phyloP scores from a whole-genome alignment of 2,113 vertebrate species.

The Phalacrocorax carbo region DNA sequence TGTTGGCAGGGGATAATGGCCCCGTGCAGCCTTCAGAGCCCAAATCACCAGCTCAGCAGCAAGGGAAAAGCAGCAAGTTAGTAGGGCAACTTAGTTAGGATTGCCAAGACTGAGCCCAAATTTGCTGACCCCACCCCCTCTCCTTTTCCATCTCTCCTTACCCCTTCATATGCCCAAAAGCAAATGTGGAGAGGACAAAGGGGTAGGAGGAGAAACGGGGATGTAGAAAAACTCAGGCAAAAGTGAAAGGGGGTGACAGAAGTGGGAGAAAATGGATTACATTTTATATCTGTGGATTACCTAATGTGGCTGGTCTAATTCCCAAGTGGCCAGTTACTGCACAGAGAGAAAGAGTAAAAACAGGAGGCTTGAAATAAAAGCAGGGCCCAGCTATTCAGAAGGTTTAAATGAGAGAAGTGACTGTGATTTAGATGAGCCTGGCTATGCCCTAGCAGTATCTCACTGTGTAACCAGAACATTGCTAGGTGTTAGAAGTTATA shows the following conservation, averaged over 20 bases:
- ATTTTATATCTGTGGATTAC: background rate
- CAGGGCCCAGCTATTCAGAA: background rate
- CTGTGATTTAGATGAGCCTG: background rate
- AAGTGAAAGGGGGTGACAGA: background rate
- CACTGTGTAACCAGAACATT: background rate
- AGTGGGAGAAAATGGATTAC: background rate
- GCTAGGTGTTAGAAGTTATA: background rate
- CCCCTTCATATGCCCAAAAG: background rate
- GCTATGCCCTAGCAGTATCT: background rate
- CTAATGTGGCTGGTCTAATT: background rate
- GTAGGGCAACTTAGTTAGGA: background rate
- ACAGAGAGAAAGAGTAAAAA: background rate
- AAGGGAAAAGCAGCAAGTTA: background rate
- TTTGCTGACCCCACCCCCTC: background rate
- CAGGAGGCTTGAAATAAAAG: background rate
- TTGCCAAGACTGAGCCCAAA: background rate
- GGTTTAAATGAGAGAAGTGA: background rate
- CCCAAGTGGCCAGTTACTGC: background rate
- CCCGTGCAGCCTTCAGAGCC: background rate
- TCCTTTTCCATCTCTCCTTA: background rate
- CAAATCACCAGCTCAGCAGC: accelerated
- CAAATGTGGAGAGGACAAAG: background rate
- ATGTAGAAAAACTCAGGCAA: background rate
- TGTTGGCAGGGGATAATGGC: constrained; percentile 1
- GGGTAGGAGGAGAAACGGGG: background rate